Conservation (phyloP, 2,113 vertebrate genomes). For the Carassius carassius region DNA sequence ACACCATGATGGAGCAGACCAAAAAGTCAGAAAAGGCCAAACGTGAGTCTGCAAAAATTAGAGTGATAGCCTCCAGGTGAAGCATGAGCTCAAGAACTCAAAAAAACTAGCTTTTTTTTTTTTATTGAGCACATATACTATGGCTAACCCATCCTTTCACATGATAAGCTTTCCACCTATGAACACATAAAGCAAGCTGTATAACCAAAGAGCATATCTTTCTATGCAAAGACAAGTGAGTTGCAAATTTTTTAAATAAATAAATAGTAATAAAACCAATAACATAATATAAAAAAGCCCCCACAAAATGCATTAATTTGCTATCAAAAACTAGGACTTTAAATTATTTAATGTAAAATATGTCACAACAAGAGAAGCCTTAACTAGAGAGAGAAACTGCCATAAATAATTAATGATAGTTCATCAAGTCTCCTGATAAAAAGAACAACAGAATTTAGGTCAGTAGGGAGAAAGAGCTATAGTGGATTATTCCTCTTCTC, state of each 20-base stretch:
- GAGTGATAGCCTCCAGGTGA: neutral
- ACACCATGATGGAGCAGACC: neutral
- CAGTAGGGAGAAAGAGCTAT: neutral
- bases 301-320: neutral
- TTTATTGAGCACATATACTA: conserved; percentile 20
- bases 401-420: conserved; percentile 25
- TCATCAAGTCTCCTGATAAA: conserved; percentile 28
- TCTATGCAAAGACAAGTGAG: neutral
- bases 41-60: conserved; percentile 13
- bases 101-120: neutral
- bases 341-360: conserved; percentile 36
- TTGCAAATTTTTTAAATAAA: neutral
- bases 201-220: neutral
- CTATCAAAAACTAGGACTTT: neutral
- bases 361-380: conserved; percentile 18
- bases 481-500: conserved; percentile 10
- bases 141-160: neutral
- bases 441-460: conserved; percentile 32
- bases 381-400: neutral
- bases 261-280: neutral
- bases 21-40: neutral
- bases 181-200: neutral
- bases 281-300: neutral
- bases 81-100: conserved; percentile 6
- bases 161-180: neutral